These are phyloP conservation scores for Phymatocera aterrima DNA, from an alignment of 2,888 invertebrate genomes.

Conservation along the genomic window DNA sequence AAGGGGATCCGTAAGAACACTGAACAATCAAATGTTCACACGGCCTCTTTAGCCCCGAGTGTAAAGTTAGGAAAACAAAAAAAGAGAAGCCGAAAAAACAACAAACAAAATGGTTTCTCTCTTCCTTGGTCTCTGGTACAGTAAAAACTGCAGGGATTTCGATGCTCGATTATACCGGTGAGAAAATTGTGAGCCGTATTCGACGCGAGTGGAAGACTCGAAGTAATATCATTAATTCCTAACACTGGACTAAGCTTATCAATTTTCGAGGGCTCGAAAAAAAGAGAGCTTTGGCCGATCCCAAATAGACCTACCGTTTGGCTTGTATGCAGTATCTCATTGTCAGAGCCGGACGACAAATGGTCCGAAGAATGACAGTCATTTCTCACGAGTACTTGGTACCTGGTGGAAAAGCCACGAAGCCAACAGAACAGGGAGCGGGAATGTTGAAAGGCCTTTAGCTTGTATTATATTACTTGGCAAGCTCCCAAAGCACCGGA, in stretches of 20 bases:
- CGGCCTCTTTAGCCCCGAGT: neutral
- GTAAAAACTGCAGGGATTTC: neutral
- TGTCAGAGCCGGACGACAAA: neutral
- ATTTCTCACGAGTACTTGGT: conserved; percentile 2
- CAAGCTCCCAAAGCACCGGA: neutral
- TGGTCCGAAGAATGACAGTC: conserved; percentile 12
- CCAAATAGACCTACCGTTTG: neutral
- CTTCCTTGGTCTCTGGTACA: neutral
- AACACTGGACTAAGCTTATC: neutral
- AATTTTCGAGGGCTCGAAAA: neutral
- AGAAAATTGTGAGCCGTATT: neutral
- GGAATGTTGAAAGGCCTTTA: neutral
- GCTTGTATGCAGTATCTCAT: conserved; percentile 9
- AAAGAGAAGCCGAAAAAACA: too few species aligned
- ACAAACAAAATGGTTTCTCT: too few species aligned
- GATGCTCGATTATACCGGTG: neutral
- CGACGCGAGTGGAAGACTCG: neutral
- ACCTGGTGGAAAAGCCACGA: neutral
- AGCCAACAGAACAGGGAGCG: neutral
- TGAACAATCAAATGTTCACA: conserved; percentile 24
- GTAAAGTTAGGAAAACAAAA: neutral
- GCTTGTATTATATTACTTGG: neutral
- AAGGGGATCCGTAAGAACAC: neutral
- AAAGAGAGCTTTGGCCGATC: neutral
- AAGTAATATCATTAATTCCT: neutral